Evolutionary conservation across 2,113 vertebrate species (phyloP).

Genomic region (Xenopus tropicalis): DNA sequence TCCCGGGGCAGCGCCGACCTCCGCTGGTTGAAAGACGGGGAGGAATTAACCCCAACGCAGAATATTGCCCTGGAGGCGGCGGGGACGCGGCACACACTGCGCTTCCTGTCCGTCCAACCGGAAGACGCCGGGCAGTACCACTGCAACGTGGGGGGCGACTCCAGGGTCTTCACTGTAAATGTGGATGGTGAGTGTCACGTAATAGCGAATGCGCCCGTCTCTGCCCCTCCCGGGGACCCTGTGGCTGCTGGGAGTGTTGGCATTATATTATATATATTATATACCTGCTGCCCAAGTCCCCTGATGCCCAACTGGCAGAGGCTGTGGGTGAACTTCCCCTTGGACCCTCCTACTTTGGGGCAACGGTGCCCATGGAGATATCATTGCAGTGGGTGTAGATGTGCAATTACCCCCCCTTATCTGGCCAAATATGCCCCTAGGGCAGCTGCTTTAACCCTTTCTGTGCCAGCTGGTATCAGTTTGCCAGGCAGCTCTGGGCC

Average conservation of each 20-base stretch:
- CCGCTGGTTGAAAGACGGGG: slow-evolving; percentile 78
- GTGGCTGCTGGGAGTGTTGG: background rate
- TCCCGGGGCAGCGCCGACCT: slow-evolving; percentile 66
- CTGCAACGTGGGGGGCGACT: slow-evolving; percentile 78
- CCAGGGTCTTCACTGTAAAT: slow-evolving; percentile 71
- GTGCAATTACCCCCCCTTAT: too few species aligned
- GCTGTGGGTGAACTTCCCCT: too few species aligned
- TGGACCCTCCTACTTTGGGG: too few species aligned
- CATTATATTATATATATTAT: background rate
- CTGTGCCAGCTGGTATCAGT: too few species aligned
- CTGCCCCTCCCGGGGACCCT: background rate
- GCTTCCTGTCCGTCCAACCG: slow-evolving; percentile 63
- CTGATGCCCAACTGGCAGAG: too few species aligned
- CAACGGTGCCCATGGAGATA: too few species aligned
- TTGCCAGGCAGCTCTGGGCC: too few species aligned
- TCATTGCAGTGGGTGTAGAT: too few species aligned
- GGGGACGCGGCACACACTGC: slow-evolving; percentile 64
- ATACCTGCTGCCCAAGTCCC: too few species aligned
- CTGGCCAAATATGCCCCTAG: too few species aligned
- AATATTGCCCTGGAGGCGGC: slow-evolving; percentile 67
- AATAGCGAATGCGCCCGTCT: rapidly evolving
- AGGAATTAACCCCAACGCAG: slow-evolving; percentile 68
- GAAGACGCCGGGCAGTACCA: slow-evolving; percentile 74
- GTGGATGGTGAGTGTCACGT: slow-evolving; percentile 72
- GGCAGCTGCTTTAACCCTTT: too few species aligned